Conservation (phyloP, 2,888 invertebrate species). For the Drosophila pseudotakahashii region DNA sequence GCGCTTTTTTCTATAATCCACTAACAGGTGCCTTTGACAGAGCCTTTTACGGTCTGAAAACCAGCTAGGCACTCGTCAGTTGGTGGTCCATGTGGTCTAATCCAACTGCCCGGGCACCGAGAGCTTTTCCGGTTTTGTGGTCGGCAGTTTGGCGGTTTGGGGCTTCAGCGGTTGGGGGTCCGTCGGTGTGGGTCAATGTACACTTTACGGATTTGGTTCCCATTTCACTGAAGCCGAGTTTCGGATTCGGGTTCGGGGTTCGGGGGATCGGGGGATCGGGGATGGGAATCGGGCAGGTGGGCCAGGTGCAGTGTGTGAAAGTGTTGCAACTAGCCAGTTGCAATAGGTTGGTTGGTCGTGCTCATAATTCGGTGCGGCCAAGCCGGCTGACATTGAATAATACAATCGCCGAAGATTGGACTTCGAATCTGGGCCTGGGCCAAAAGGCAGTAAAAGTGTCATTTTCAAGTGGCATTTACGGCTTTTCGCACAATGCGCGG, state of each 20-base stretch:
- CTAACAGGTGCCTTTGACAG: slow-evolving; percentile 19
- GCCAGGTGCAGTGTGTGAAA: slow-evolving; percentile 69
- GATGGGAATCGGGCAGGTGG: slow-evolving; percentile 9
- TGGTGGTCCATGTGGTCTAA: slow-evolving; percentile 27
- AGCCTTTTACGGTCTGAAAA: slow-evolving; percentile 59
- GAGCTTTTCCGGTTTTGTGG: slow-evolving; percentile 74
- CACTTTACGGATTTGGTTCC: slow-evolving; percentile 75
- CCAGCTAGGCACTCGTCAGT: slow-evolving; percentile 33
- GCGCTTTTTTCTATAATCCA: slow-evolving; percentile 1
- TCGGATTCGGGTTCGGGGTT: slow-evolving; percentile 8
- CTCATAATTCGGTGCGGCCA: slow-evolving; percentile 43
- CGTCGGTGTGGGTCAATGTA: slow-evolving; percentile 70
- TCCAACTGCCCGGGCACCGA: slow-evolving; percentile 31
- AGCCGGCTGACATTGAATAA: slow-evolving; percentile 71
- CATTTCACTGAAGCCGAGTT: slow-evolving; percentile 62
- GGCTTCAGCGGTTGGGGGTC: slow-evolving; percentile 38
- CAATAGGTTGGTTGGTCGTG: slow-evolving; percentile 18
- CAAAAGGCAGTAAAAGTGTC: slow-evolving; percentile 54
- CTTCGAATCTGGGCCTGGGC: slow-evolving; percentile 40
- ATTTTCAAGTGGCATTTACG: slow-evolving; percentile 44
- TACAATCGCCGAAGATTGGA: slow-evolving; percentile 39
- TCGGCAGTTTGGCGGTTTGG: slow-evolving; percentile 33
- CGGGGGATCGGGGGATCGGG: slow-evolving; percentile 1
- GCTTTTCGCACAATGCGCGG: slow-evolving; percentile 40
- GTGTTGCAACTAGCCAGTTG: slow-evolving; percentile 63